Evolutionary conservation across 1,140 invertebrate species (phyloP).

Genomic region (Psilanteris sp.): DNA sequence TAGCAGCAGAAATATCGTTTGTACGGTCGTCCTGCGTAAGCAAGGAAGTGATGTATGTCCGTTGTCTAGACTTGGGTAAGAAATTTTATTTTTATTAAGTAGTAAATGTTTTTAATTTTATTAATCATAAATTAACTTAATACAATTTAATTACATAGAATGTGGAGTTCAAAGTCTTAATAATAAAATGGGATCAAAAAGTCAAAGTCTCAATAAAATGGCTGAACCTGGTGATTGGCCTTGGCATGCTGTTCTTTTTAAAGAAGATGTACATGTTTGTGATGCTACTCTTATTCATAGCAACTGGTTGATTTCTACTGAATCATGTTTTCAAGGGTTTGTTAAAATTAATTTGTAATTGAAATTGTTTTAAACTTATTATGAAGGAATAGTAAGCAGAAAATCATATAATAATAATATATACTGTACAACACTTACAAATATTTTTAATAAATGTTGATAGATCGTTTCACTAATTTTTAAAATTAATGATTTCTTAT

Average conservation of each 20-base stretch:
- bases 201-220: conserved; percentile 84
- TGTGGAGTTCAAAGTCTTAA: conserved; percentile 87
- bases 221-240: conserved; percentile 91
- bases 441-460: too few species aligned
- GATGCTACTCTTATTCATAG: conserved; percentile 90
- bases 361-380: too few species aligned
- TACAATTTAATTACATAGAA: conserved; percentile 77
- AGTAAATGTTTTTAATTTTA: too few species aligned
- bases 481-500: too few species aligned
- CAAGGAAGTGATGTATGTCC: conserved; percentile 89
- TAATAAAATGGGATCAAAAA: conserved; percentile 69
- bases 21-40: conserved; percentile 86
- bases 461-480: too few species aligned
- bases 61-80: conserved; percentile 88
- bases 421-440: too few species aligned
- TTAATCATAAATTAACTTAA: too few species aligned
- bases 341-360: conserved; percentile 15
- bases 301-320: conserved; percentile 91
- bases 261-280: conserved; percentile 91
- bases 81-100: conserved; percentile 31
- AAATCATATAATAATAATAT: too few species aligned
- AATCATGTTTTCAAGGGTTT: conserved; percentile 91
- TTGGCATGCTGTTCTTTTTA: conserved; percentile 91
- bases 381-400: too few species aligned
- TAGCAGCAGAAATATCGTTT: conserved; percentile 89